Percentiles rank a stretch among this genome's conserved stretches.
phyloP scores from a whole-genome alignment of 2,888 invertebrate species.

The Campopleginae sp. region DNA sequence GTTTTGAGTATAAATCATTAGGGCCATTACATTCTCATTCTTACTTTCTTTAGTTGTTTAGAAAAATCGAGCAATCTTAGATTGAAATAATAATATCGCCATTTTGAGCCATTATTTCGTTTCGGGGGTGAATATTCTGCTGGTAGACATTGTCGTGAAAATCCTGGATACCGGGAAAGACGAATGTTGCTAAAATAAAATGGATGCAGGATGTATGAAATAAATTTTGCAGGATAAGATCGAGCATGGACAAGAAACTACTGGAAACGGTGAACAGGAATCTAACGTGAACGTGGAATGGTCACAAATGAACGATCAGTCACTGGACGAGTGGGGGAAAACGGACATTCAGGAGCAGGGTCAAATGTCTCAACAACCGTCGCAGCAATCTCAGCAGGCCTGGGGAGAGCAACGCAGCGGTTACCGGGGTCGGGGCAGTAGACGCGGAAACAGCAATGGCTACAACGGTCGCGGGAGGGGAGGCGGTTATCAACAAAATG shows the following conservation, averaged over 20 bases:
- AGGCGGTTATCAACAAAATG: conserved; percentile 83
- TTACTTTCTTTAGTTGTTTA: background rate
- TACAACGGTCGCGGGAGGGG: conserved; percentile 86
- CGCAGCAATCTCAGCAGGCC: conserved; percentile 77
- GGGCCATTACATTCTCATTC: background rate
- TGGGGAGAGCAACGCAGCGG: conserved; percentile 80
- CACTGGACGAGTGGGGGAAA: conserved; percentile 82
- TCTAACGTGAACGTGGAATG: conserved; percentile 78
- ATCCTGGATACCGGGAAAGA: background rate
- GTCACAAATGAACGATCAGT: conserved; percentile 78
- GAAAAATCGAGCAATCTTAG: background rate
- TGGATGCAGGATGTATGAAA: conserved; percentile 5
- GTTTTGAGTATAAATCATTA: background rate
- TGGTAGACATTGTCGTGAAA: background rate
- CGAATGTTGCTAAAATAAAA: background rate
- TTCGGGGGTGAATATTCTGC: background rate
- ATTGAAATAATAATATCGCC: too few relatives aligned
- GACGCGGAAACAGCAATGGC: conserved; percentile 85
- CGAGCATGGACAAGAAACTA: conserved; percentile 76
- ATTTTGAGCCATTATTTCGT: background rate
- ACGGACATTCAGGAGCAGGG: conserved; percentile 81
- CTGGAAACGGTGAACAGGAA: conserved; percentile 69
- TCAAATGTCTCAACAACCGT: conserved; percentile 77
- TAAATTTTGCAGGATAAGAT: conserved; percentile 73
- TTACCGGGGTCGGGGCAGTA: conserved; percentile 84